Base-by-base conservation (phyloP, 1,140 invertebrate species). In the Cardiocondyla obscurior region DNA sequence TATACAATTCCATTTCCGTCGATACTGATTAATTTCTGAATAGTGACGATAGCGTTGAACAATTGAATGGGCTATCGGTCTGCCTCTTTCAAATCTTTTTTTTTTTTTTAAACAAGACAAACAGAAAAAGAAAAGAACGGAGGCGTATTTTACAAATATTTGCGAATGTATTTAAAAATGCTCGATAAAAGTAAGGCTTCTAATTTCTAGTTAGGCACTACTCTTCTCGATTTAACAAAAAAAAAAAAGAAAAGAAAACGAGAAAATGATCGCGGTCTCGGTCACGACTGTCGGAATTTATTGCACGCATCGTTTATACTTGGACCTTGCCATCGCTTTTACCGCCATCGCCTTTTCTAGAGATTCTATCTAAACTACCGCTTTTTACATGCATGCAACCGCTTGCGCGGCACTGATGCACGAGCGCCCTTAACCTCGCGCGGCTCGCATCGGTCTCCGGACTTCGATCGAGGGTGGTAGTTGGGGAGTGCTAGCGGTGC, bases 351-450 rank as follows among this genome's bases (percentile, higher is more conserved):
- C 30, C 60, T 53, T 12, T 25, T 65, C 28, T 77, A 25, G 46
- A 77, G 74, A 77, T 77, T 77, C 74, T 67, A 77, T 77, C 74
- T 77, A 77, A 77, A 77, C 74, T 77, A 77, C 44, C 62, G 74
- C 72, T 77, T 77, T 77, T 77, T 77, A 77, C 74, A 67, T 16
- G 60, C 74, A 77, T 77, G 74, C 74, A 77, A 77, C 62, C 39
- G 42, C 55, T 36, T 60, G 60, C 60, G 44, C 16, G 33, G 60
- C 72, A 62, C 60, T 67, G 74, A 77, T 77, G 74, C 74, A 77
- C 74, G 74, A 67, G 60, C 74, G 74, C 74, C 74, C 74, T 77
- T 77, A 77, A 77, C 74, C 74, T 67, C 60, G 73, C 55, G 14
- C 33, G 44, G 60, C 74, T 58, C 30, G 70, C 70, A 60, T 58